phyloP scores from a whole-genome alignment of 2,113 vertebrate species.

The Proterorhinus semilunaris region DNA sequence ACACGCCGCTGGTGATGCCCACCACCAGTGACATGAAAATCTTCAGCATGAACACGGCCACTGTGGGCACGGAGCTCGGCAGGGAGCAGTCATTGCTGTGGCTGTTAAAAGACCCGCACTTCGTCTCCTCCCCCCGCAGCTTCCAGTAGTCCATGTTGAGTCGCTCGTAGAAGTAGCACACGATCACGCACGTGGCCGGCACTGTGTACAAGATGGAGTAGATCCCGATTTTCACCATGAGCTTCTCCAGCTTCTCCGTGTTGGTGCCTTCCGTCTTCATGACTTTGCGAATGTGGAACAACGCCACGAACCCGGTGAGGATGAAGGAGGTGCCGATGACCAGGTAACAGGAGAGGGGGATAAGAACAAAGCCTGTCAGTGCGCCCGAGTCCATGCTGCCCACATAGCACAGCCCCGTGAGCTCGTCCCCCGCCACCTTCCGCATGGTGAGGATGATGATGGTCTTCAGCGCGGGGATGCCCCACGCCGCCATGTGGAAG shows the following conservation, averaged over 20 bases:
- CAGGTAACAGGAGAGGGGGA: constrained; percentile 93
- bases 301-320: constrained; percentile 93
- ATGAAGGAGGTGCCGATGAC: constrained; percentile 95
- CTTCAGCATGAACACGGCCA: constrained; percentile 98
- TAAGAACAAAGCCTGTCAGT: constrained; percentile 90
- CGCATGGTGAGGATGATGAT: constrained; percentile 94
- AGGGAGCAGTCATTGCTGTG: constrained; percentile 85
- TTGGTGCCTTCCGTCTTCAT: constrained; percentile 98
- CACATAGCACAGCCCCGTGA: constrained; percentile 95
- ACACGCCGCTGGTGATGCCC: constrained; percentile 97
- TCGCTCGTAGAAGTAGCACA: constrained; percentile 96
- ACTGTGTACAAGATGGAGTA: constrained; percentile 98
- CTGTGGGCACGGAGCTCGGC: constrained; percentile 87
- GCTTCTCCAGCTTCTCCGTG: constrained; percentile 97
- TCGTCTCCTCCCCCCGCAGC: constrained; percentile 81
- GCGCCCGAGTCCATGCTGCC: constrained; percentile 86
- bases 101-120: constrained; percentile 77
- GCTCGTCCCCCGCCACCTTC: constrained; percentile 94
- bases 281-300: constrained; percentile 96
- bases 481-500: constrained; percentile 98
- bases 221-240: constrained; percentile 98
- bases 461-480: constrained; percentile 93
- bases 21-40: constrained; percentile 99
- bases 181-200: constrained; percentile 94
- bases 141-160: constrained; percentile 95